Base-by-base conservation (phyloP, 2,888 invertebrate genomes). In the Lithophane socia region DNA sequence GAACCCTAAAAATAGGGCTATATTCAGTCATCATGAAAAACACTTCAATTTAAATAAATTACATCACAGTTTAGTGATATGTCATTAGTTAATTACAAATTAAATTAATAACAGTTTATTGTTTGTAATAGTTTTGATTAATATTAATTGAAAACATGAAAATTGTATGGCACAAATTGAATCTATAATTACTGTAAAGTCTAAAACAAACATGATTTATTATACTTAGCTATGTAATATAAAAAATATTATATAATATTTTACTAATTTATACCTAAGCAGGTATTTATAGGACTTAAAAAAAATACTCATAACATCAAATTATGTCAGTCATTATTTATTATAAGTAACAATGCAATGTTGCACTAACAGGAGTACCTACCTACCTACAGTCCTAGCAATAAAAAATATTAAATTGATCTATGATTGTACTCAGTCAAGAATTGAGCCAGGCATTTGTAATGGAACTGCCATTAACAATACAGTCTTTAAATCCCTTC, bases 401-500 rank as follows among this genome's bases (percentile, higher is more conserved):
- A 68, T 37, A 73, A 66, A 60, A 80, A 71, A 70, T 58, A 54
- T 65, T 49, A 82, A 87, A 85, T 87, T 88, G 80, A 82, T 69
- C 87, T 87, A 87, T 61, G 8, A 63, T 44, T 75, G 24, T 61
- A 64, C 12, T 75, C 44, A 69, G 73, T 91, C 88, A 92, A 82
- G 91, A 92, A 75, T 92, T 89, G 52, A 92, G 84, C 97, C 97
- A 97, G 64, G 93, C 89, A 87, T 97, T 97, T 21, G 96, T 96
- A 42, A 97, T 94, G 18, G 97, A 97, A 86, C 92, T 94, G 52
- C 97, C 97, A 92, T 97, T 96, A 21, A 97, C 94, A 90, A 96
- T 90, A 87, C 95, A 95, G 89, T 97, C 97, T 93, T 97, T 97
- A 87, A 97, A 97, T 29, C 97, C 97, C 90, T 97, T 97, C 92